Percentiles rank a stretch among this genome's conserved stretches.
Conservation (phyloP, 92 coral and sea anemone species). For the Zoanthus sociatus region DNA sequence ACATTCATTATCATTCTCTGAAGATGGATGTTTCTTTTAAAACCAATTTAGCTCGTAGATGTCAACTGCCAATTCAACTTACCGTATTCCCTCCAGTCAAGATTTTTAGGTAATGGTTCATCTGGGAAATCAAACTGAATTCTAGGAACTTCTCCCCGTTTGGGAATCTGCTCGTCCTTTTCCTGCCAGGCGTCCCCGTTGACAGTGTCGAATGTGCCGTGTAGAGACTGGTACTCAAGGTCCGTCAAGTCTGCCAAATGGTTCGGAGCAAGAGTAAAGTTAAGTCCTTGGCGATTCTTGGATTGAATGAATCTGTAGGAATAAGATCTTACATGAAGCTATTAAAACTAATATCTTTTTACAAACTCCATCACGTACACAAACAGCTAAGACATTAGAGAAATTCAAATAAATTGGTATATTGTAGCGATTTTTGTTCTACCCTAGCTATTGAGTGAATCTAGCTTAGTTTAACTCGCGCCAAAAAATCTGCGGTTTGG, state of each 20-base stretch:
- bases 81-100: conserved; percentile 70
- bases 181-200: conserved; percentile 49
- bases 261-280: conserved; percentile 58
- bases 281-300: conserved; percentile 60
- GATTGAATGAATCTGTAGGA: conserved; percentile 51
- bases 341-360: too few relatives aligned
- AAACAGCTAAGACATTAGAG: too few relatives aligned
- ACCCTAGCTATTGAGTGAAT: too few relatives aligned
- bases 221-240: conserved; percentile 43
- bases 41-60: background rate
- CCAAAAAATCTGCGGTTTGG: too few relatives aligned
- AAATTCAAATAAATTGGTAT: too few relatives aligned
- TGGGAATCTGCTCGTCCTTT: conserved; percentile 53
- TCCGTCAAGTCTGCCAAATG: conserved; percentile 59
- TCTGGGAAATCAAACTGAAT: conserved; percentile 47
- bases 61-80: background rate
- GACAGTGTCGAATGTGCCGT: conserved; percentile 50
- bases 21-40: too few relatives aligned
- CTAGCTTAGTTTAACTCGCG: too few relatives aligned
- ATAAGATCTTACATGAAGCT: background rate
- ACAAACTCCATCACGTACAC: too few relatives aligned
- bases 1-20: too few relatives aligned
- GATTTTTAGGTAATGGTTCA: conserved; percentile 53
- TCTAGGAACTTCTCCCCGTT: conserved; percentile 59
- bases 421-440: too few relatives aligned